Evolutionary conservation across 2,888 invertebrate species (phyloP).

Genomic region (Drosophila prostipennis): DNA sequence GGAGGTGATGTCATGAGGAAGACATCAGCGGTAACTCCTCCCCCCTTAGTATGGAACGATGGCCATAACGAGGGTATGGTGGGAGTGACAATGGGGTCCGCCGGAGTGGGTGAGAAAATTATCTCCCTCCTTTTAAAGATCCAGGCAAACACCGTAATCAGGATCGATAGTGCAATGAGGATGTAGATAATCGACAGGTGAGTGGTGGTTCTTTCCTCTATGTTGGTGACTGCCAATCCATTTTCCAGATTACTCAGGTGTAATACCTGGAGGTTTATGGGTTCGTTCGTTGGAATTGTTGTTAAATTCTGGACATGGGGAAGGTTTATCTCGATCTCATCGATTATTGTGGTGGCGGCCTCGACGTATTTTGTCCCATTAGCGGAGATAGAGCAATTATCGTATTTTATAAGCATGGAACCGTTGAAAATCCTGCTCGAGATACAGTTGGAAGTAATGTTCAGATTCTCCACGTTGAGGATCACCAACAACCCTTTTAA

Average conservation of each 20-base stretch:
- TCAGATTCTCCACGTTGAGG: too few relatives aligned
- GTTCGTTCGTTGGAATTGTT: slow-evolving; percentile 1
- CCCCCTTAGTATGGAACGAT: background rate
- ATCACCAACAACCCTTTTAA: too few relatives aligned
- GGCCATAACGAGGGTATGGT: background rate
- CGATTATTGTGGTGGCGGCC: background rate
- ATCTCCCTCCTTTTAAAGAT: background rate
- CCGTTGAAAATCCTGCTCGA: background rate
- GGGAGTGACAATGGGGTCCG: slow-evolving; percentile 2
- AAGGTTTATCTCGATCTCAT: background rate
- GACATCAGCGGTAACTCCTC: slow-evolving; percentile 1
- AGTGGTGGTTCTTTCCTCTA: background rate
- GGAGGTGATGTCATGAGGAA: too few relatives aligned
- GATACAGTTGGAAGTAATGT: background rate
- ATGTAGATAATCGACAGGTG: background rate
- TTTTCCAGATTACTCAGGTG: background rate
- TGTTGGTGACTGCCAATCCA: too few relatives aligned
- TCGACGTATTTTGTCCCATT: background rate
- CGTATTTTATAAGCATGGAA: slow-evolving; percentile 1
- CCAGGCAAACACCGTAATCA: background rate
- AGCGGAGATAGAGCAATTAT: background rate
- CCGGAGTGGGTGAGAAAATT: background rate
- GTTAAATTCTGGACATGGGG: background rate
- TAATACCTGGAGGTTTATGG: background rate
- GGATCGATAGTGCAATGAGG: background rate